Conservation (phyloP, 2,797 vertebrate species). For the Lerista edwardsae region DNA sequence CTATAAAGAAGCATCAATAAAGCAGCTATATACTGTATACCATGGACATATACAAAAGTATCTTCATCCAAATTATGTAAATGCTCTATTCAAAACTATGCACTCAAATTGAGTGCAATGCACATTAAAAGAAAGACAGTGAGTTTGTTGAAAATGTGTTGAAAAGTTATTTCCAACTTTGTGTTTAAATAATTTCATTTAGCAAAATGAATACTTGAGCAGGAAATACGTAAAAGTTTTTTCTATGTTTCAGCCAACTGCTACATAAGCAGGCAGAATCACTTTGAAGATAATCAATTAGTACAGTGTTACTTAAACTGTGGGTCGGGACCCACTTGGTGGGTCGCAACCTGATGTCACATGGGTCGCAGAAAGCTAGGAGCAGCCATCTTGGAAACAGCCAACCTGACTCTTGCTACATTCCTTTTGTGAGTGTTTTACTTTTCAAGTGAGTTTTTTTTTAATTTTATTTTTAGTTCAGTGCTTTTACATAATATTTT, state of each 20-base stretch:
- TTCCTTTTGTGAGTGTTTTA: too few species aligned
- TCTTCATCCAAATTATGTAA: not conserved
- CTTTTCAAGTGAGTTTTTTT: too few species aligned
- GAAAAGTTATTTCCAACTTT: conserved; percentile 61
- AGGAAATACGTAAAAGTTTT: conserved; percentile 47
- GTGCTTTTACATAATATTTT: too few species aligned
- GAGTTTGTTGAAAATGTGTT: conserved; percentile 3
- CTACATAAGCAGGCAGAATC: conserved; percentile 47
- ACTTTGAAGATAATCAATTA: conserved; percentile 55
- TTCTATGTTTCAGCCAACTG: conserved; percentile 47
- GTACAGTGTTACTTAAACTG: too few species aligned
- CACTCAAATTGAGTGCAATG: not conserved
- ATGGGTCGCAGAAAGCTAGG: too few species aligned
- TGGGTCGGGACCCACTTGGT: too few species aligned
- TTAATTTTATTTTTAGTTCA: too few species aligned
- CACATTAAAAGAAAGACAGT: too few species aligned
- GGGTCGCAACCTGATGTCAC: too few species aligned
- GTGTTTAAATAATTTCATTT: conserved; percentile 59
- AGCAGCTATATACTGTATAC: not conserved
- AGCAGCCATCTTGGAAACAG: too few species aligned
- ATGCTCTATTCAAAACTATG: not conserved
- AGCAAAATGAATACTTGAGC: conserved; percentile 53
- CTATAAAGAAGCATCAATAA: not conserved
- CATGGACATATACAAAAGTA: not conserved
- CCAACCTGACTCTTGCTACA: too few species aligned